Evolutionary conservation across 2,797 vertebrate genomes (phyloP).

Genomic region (Ficedula albicollis): DNA sequence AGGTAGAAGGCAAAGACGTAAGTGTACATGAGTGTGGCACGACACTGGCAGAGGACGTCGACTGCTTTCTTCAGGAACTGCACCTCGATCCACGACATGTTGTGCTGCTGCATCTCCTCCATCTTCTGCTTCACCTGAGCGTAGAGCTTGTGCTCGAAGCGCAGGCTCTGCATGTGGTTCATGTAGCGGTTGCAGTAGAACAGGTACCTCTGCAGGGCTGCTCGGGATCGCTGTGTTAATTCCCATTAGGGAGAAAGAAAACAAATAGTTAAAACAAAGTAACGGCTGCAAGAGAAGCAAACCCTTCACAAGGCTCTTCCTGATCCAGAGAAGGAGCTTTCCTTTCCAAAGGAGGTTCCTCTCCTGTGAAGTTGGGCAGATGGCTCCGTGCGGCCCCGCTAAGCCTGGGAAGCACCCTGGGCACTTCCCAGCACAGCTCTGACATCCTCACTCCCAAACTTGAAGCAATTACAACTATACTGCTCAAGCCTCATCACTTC

Average conservation of each 20-base stretch:
- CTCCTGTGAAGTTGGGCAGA: not conserved
- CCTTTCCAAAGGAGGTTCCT: not conserved
- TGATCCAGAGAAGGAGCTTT: not conserved
- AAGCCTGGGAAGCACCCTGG: not conserved
- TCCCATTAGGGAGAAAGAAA: constrained; percentile 64
- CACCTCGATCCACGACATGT: constrained; percentile 99
- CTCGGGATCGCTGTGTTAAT: constrained; percentile 90
- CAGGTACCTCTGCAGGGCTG: constrained; percentile 98
- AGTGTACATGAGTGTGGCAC: constrained; percentile 99
- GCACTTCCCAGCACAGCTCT: not conserved
- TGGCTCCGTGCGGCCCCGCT: fast-evolving
- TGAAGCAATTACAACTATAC: not conserved
- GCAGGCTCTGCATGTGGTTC: constrained; percentile 99
- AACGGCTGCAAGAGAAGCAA: not conserved
- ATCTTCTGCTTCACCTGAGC: constrained; percentile 99
- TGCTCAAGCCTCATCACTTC: not conserved
- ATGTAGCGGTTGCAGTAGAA: constrained; percentile 99
- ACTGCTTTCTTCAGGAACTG: constrained; percentile 99
- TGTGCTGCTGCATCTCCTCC: constrained; percentile 99
- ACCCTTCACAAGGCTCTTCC: not conserved
- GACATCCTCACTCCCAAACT: not conserved
- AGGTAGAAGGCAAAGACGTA: constrained; percentile 99
- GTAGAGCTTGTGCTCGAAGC: constrained; percentile 99
- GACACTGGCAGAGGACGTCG: constrained; percentile 97
- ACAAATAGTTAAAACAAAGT: constrained; percentile 54